These are phyloP conservation scores for Ceratina calcarata DNA, from an alignment of 1,140 invertebrate species.

Conservation along the genomic window DNA sequence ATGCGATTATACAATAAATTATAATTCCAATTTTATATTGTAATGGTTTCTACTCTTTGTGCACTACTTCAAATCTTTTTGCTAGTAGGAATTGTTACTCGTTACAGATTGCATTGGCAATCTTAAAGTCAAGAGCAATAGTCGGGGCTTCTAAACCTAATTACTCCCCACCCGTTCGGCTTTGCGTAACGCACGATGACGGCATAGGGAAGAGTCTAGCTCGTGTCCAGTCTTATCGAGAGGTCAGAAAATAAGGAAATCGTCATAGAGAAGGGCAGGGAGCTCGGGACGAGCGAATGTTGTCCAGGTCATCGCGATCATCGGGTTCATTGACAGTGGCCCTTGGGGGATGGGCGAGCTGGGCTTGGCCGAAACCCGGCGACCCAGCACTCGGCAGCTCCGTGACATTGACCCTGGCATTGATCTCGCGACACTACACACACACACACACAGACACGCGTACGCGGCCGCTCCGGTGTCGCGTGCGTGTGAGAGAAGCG, in stretches of 20 bases:
- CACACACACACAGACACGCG: not conserved
- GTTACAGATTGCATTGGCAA: not conserved
- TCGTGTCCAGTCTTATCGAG: too few relatives aligned
- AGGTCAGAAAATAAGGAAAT: too few relatives aligned
- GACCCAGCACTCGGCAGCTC: conserved; percentile 43
- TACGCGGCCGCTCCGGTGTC: too few relatives aligned
- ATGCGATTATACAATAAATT: too few relatives aligned
- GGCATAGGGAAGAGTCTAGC: too few relatives aligned
- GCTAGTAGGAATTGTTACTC: not conserved
- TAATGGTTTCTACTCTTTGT: too few relatives aligned
- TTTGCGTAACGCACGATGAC: conserved; percentile 25
- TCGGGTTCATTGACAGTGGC: not conserved
- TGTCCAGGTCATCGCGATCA: conserved; percentile 28
- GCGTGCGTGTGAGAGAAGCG: conserved; percentile 35
- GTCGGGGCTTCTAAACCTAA: conserved; percentile 39
- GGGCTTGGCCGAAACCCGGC: not conserved
- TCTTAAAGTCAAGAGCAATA: not conserved
- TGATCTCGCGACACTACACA: conserved; percentile 64
- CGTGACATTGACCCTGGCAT: conserved; percentile 79
- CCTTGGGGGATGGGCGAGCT: not conserved
- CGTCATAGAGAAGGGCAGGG: too few relatives aligned
- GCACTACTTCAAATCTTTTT: too few relatives aligned
- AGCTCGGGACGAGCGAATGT: not conserved
- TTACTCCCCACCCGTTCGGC: conserved; percentile 1
- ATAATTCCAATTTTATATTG: too few relatives aligned